Percentiles rank a stretch among this genome's conserved stretches.
Conservation (phyloP, 2,888 invertebrate species). For the Teleiodes luculella region DNA sequence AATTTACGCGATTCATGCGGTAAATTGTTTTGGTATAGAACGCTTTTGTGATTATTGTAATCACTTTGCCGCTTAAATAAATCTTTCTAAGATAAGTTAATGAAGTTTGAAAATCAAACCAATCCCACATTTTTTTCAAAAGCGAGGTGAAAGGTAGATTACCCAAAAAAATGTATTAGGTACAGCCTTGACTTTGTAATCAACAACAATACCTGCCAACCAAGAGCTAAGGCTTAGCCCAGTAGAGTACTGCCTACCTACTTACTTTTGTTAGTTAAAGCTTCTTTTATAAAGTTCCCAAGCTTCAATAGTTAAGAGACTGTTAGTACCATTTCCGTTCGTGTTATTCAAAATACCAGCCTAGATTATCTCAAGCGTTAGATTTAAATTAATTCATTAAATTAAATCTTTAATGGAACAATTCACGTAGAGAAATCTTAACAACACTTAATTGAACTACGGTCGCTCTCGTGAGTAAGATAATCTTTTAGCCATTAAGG, state of each 20-base stretch:
- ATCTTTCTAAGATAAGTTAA: too few species aligned
- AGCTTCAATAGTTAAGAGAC: neutral
- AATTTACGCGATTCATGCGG: constrained; percentile 54
- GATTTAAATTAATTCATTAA: constrained; percentile 64
- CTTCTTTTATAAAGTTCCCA: neutral
- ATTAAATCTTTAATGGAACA: constrained; percentile 60
- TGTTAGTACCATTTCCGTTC: constrained; percentile 20
- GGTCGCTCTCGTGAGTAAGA: constrained; percentile 71
- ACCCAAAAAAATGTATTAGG: too few species aligned
- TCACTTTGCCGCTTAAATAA: neutral
- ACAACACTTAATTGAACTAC: constrained; percentile 72
- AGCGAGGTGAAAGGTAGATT: too few species aligned
- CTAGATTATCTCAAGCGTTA: constrained; percentile 37
- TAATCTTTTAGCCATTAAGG: constrained; percentile 62
- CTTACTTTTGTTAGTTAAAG: neutral
- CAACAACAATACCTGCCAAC: too few species aligned
- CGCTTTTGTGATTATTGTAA: constrained; percentile 14
- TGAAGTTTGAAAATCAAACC: too few species aligned
- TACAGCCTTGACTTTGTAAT: too few species aligned
- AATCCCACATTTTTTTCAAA: too few species aligned
- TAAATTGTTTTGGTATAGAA: constrained; percentile 46
- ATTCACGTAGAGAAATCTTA: constrained; percentile 70
- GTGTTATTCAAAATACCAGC: constrained; percentile 32
- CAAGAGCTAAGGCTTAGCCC: too few species aligned
- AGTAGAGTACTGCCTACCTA: too few species aligned